Evolutionary conservation across 2,797 vertebrate species (phyloP), one percentile per base, ranked within the genome.

Genomic region (Pygocentrus nattereri): DNA sequence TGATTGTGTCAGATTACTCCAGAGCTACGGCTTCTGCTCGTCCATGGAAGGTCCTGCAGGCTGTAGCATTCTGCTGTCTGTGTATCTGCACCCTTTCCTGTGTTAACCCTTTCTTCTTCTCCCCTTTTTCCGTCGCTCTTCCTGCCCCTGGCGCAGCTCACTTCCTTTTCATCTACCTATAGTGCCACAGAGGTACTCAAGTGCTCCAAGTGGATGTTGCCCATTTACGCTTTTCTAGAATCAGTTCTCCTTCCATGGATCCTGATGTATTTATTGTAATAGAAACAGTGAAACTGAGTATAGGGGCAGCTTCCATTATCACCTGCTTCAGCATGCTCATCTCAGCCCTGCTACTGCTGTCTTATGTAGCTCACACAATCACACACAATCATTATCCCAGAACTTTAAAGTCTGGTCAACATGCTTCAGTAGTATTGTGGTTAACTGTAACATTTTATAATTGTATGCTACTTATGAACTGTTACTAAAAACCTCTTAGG

Each of bases 141-240:
- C 89, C 94, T 95, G 95, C 94, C 94, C 94, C 94, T 96, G 96
- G 94, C 95, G 94, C 95, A 94, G 92, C 95, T 96, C 94, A 95
- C 95, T 94, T 96, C 95, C 94, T 96, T 95, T 91, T 96, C 95
- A 95, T 96, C 95, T 93, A 96, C 95, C 93, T 96, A 95, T 96
- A 96, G 95, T 96, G 94, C 95, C 93, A 95, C 95, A 90, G 95
- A 96, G 96, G 95, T 96, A 96, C 95, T 95, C 68, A 82, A 76
- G 68, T 21, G 44, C 15, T 70, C 68, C 68, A 70, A 44, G 47
- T 70, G 44, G 44, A 69, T 50, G 41, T 70, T 70, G 44, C 44
- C 44, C 16, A 1, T 50, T 70, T 70, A 25, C 18, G 5, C 41
- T 69, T 13, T n/a, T 70, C 67, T 70, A 31, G n/a, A 41, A 49